A percentile compares a stretch with the other conserved stretches of the same genome.
Conservation (phyloP, 2,888 invertebrate genomes). For the Eupithecia insigniata region DNA sequence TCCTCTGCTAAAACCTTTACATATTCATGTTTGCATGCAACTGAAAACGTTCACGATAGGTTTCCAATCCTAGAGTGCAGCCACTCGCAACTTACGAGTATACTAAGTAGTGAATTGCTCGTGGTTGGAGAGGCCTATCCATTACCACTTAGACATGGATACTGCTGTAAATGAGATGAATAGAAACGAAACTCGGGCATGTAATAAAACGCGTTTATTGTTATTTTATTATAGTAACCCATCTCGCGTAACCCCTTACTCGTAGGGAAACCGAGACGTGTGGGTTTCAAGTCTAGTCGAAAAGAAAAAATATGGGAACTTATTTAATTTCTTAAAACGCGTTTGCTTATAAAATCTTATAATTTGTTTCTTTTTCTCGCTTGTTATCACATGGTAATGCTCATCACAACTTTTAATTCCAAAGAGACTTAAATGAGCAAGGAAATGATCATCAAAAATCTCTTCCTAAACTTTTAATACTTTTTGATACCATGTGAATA, state of each 20-base stretch:
- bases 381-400: neutral
- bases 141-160: constrained; percentile 28
- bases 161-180: neutral
- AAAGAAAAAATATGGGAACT: too few relatives aligned
- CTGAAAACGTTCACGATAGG: constrained; percentile 14
- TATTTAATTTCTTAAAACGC: too few relatives aligned
- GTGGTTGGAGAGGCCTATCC: constrained; percentile 25
- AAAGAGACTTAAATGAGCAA: neutral
- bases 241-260: too few relatives aligned
- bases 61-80: constrained; percentile 27
- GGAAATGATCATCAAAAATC: neutral
- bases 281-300: too few relatives aligned
- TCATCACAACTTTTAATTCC: neutral
- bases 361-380: neutral
- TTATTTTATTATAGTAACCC: too few relatives aligned
- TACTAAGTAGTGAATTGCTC: constrained; percentile 14
- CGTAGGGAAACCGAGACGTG: too few relatives aligned
- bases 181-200: constrained; percentile 18
- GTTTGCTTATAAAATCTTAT: neutral
- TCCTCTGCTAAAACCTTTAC: neutral
- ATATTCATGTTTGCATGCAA: constrained; percentile 8
- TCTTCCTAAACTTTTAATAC: neutral
- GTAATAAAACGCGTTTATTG: too few relatives aligned
- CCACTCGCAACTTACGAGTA: constrained; percentile 4
- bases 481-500: neutral